Conservation (phyloP, 2,888 invertebrate species). For the Esperia sulphurella region DNA sequence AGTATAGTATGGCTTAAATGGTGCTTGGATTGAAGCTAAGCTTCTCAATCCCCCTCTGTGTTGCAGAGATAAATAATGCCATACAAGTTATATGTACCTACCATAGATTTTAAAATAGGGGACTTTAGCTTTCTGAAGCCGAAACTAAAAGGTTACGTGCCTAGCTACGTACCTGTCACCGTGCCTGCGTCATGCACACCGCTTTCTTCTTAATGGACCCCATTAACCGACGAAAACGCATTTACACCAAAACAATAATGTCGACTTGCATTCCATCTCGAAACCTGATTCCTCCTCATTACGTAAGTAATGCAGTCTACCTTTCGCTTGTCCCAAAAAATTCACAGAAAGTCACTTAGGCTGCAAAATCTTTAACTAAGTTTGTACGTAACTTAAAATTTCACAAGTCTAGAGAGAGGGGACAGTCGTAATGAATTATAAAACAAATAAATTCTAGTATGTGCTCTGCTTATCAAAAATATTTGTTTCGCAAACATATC, state of each 20-base stretch:
- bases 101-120: no score
- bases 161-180: neutral
- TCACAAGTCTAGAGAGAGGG: slow-evolving; percentile 5
- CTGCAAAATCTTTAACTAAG: no score
- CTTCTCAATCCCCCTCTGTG: no score
- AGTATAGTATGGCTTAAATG: no score
- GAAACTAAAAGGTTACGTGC: no score
- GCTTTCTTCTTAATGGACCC: slow-evolving; percentile 55
- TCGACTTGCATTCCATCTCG: slow-evolving; percentile 32
- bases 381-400: no score
- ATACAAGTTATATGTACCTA: no score
- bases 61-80: no score
- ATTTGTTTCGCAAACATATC: slow-evolving; percentile 59
- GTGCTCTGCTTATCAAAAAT: slow-evolving; percentile 63
- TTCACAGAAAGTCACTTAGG: neutral
- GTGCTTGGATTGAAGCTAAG: no score
- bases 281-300: slow-evolving; percentile 31
- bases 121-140: no score
- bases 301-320: neutral
- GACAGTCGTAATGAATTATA: slow-evolving; percentile 53
- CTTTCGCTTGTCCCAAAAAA: slow-evolving; percentile 12
- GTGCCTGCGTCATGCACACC: slow-evolving; percentile 36
- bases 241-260: slow-evolving; percentile 47
- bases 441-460: slow-evolving; percentile 50
- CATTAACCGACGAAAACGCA: slow-evolving; percentile 58